Percentiles rank a stretch among this genome's conserved stretches.
Evolutionary conservation across 2,888 invertebrate species (phyloP).

Genomic region (Cephus runcator): DNA sequence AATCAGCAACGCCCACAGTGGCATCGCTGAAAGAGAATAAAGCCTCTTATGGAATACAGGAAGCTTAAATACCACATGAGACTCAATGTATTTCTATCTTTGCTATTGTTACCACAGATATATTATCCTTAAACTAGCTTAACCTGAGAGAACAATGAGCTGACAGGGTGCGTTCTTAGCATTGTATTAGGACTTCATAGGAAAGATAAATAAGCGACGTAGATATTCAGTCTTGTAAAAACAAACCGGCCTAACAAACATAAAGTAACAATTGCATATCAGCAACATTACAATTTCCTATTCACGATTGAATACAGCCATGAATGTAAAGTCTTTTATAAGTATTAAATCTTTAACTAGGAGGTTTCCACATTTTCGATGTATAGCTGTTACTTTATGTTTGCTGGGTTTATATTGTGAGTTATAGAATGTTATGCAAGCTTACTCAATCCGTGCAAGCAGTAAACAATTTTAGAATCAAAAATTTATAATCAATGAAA

Average conservation of each 20-base stretch:
- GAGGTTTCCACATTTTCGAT: too few species aligned
- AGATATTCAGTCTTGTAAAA: background rate
- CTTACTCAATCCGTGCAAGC: background rate
- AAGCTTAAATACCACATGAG: background rate
- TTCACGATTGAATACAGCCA: too few species aligned
- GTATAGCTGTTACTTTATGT: too few species aligned
- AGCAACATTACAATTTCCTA: too few species aligned
- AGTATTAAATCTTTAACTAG: too few species aligned
- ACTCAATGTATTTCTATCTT: background rate
- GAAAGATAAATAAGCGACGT: background rate
- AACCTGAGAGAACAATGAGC: background rate
- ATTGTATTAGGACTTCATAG: too few species aligned
- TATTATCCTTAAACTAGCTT: background rate
- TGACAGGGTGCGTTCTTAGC: background rate
- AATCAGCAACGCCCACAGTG: background rate
- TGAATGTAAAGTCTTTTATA: too few species aligned
- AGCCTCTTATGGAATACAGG: background rate
- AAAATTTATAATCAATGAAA: background rate
- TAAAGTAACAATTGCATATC: too few species aligned
- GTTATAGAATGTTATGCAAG: background rate
- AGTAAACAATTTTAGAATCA: too few species aligned
- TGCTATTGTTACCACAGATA: background rate
- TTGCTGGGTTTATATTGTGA: too few species aligned
- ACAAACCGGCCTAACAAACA: too few species aligned
- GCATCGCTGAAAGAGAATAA: background rate